Conservation (phyloP, 2,888 invertebrate genomes). For the Dicranocentrus wangi region DNA sequence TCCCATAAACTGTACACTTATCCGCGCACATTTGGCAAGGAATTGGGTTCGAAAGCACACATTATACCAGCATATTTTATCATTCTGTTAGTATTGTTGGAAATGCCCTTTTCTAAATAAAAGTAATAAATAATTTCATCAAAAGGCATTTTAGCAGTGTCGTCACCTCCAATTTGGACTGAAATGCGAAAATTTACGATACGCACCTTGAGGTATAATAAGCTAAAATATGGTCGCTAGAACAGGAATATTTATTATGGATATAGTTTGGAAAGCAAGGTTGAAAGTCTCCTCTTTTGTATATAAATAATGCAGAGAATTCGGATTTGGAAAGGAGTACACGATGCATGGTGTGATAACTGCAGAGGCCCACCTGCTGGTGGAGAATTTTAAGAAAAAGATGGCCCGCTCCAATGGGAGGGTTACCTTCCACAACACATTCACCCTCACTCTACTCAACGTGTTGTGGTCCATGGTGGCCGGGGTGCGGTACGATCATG, state of each 20-base stretch:
- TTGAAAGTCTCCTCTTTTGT: too few species aligned
- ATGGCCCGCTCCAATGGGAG: conserved; percentile 26
- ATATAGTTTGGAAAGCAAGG: too few species aligned
- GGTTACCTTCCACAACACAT: conserved; percentile 49
- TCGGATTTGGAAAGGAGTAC: conserved; percentile 49
- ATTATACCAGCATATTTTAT: too few species aligned
- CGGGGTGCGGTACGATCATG: conserved; percentile 59
- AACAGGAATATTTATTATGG: too few species aligned
- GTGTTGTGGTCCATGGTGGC: conserved; percentile 66
- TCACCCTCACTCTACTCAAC: conserved; percentile 59
- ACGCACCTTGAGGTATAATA: conserved; percentile 53
- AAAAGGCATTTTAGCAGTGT: conserved; percentile 47
- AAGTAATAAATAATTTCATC: too few species aligned
- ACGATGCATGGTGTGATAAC: conserved; percentile 64
- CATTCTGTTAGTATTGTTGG: too few species aligned
- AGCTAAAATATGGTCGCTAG: too few species aligned
- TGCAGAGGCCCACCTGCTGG: conserved; percentile 43
- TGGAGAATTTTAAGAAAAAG: conserved; percentile 35
- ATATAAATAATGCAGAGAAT: conserved; percentile 47
- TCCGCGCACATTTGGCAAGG: conserved; percentile 66
- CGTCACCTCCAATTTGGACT: conserved; percentile 49
- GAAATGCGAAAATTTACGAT: conserved; percentile 66
- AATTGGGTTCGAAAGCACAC: too few species aligned
- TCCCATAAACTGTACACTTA: conserved; percentile 35
- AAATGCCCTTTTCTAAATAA: too few species aligned